phyloP scores from a whole-genome alignment of 23 tunicate species.

The Diplosoma virens region DNA sequence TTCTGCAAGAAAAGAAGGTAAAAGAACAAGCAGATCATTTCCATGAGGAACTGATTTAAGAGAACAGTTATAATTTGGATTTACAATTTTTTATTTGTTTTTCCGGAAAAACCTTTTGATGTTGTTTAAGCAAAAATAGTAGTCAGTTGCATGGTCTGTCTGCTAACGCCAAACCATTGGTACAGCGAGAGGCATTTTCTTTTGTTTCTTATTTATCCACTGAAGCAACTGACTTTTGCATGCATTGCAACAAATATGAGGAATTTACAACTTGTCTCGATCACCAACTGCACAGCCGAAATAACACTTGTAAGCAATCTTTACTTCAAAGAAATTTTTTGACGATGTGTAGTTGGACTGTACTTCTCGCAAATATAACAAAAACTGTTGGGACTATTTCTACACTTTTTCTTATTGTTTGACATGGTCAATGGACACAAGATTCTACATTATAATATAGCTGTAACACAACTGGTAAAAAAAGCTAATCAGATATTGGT shows the following conservation, averaged over 20 bases:
- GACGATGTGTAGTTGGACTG: background rate
- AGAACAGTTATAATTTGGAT: background rate
- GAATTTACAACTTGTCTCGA: background rate
- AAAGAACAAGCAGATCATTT: conserved; percentile 3
- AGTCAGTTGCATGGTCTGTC: background rate
- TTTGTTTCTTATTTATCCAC: background rate
- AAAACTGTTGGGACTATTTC: conserved; percentile 17
- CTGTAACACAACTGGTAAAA: background rate
- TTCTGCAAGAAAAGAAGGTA: background rate
- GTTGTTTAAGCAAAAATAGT: conserved; percentile 14
- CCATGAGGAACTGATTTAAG: background rate
- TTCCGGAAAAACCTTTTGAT: background rate
- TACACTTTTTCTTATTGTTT: background rate
- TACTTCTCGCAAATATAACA: conserved; percentile 8
- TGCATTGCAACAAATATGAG: conserved; percentile 1
- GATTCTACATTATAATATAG: no score
- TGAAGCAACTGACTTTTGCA: background rate
- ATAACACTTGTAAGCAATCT: background rate
- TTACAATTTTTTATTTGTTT: background rate
- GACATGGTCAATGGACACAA: no score
- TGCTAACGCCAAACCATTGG: no score
- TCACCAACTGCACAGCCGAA: conserved; percentile 12
- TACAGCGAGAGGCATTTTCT: no score
- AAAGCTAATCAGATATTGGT: conserved; percentile 9
- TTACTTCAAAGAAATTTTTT: conserved; percentile 5